Evolutionary conservation across 2,888 invertebrate species (phyloP).

Genomic region (Apotomis capreana): DNA sequence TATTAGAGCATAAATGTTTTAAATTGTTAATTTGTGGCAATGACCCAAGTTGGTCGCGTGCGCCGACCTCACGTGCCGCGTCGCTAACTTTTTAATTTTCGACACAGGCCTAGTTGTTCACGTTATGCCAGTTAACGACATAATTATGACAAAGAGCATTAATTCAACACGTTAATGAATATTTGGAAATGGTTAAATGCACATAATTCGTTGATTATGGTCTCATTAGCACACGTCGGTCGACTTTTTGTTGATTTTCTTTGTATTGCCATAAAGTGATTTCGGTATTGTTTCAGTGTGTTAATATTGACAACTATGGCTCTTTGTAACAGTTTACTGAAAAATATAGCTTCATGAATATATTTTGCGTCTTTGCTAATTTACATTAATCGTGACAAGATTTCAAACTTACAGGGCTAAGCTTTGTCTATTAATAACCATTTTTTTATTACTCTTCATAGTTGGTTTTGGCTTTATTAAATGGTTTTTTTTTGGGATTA

Average conservation of each 20-base stretch:
- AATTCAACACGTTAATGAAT: constrained; percentile 23
- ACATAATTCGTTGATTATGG: constrained; percentile 18
- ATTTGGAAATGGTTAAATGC: constrained; percentile 24
- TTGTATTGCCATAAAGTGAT: constrained; percentile 1
- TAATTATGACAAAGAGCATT: constrained; percentile 41
- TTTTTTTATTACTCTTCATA: too few species aligned
- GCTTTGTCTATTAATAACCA: too few species aligned
- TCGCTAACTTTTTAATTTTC: constrained; percentile 57
- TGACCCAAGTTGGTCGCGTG: constrained; percentile 56
- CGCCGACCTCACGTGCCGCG: constrained; percentile 45
- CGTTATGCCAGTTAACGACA: constrained; percentile 44
- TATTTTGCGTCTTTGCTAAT: too few species aligned
- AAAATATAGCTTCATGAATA: too few species aligned
- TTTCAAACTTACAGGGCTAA: too few species aligned
- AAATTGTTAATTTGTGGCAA: constrained; percentile 56
- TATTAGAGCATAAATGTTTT: constrained; percentile 58
- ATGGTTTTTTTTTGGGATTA: too few species aligned
- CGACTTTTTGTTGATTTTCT: constrained; percentile 7
- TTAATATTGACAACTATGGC: background rate
- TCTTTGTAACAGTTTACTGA: background rate
- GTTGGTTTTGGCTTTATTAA: too few species aligned
- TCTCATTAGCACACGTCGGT: background rate
- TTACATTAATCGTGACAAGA: too few species aligned
- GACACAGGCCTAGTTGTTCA: constrained; percentile 52
- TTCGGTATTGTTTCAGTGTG: background rate